Conservation (phyloP, 37 sponge, comb jelly and placozoan genomes). For the Halichondria panicea region DNA sequence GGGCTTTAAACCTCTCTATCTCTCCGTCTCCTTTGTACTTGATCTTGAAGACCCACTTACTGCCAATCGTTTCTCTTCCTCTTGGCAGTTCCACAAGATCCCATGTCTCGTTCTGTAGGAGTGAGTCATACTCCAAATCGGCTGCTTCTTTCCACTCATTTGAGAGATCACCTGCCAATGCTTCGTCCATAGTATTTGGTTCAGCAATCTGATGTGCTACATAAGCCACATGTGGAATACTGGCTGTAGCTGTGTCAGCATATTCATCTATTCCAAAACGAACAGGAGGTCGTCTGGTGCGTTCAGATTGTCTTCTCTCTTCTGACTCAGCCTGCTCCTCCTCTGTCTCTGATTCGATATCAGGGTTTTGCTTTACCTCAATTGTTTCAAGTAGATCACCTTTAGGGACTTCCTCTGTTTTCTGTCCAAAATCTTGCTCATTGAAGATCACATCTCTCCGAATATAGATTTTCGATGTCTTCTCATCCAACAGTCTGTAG, state of each 20-base stretch:
- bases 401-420: no score
- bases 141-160: constrained; percentile 51
- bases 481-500: constrained; percentile 14
- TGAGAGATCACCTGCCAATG: constrained; percentile 5
- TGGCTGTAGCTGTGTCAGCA: constrained; percentile 29
- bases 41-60: constrained; percentile 55
- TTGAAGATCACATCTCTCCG: constrained; percentile 20
- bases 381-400: no score
- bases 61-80: constrained; percentile 34
- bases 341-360: no score
- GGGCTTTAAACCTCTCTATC: constrained; percentile 38
- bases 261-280: constrained; percentile 52
- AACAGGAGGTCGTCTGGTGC: constrained; percentile 19
- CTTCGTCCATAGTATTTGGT: constrained; percentile 30
- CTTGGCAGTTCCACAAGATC: constrained; percentile 38
- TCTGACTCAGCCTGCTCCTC: no score
- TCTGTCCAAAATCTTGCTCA: constrained; percentile 4
- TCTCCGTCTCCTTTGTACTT: constrained; percentile 36
- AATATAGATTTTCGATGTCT: not conserved
- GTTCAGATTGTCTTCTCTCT: constrained; percentile 7
- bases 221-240: constrained; percentile 1
- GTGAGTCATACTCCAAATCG: constrained; percentile 45
- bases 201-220: not conserved
- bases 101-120: constrained; percentile 53
- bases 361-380: no score